phyloP scores from a whole-genome alignment of 2,113 vertebrate genomes.

The Anseranas semipalmata region DNA sequence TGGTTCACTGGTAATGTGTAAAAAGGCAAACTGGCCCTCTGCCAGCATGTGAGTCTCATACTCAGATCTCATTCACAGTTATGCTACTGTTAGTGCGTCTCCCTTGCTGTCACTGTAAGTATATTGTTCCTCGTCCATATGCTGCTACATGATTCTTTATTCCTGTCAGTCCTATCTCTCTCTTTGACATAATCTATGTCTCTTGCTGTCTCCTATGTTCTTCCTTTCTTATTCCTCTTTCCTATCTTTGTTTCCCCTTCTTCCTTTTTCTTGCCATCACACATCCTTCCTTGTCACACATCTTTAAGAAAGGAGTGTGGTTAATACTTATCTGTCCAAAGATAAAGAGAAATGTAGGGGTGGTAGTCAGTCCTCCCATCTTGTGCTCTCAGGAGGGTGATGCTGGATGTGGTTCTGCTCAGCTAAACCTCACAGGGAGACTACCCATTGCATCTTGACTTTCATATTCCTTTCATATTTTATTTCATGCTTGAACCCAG shows the following conservation, averaged over 20 bases:
- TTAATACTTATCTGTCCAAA: background rate
- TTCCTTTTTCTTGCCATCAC: background rate
- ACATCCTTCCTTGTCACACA: background rate
- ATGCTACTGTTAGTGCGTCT: background rate
- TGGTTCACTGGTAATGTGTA: background rate
- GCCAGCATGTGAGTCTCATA: background rate
- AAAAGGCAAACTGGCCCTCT: background rate
- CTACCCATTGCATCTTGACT: background rate
- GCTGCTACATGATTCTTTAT: background rate
- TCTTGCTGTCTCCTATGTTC: background rate
- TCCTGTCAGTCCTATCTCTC: background rate
- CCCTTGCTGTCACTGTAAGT: background rate
- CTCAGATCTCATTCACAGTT: background rate
- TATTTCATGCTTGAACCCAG: no score
- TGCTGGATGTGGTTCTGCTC: background rate
- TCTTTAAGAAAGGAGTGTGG: background rate
- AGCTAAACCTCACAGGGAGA: background rate
- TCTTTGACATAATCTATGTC: background rate
- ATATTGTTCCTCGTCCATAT: background rate
- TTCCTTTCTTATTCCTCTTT: background rate
- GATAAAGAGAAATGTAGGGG: background rate
- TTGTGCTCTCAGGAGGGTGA: background rate
- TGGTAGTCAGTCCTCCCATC: background rate
- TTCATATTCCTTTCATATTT: background rate
- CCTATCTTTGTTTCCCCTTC: background rate